Base-by-base conservation (phyloP, 2,888 invertebrate species). In the Drosophila birchii region DNA sequence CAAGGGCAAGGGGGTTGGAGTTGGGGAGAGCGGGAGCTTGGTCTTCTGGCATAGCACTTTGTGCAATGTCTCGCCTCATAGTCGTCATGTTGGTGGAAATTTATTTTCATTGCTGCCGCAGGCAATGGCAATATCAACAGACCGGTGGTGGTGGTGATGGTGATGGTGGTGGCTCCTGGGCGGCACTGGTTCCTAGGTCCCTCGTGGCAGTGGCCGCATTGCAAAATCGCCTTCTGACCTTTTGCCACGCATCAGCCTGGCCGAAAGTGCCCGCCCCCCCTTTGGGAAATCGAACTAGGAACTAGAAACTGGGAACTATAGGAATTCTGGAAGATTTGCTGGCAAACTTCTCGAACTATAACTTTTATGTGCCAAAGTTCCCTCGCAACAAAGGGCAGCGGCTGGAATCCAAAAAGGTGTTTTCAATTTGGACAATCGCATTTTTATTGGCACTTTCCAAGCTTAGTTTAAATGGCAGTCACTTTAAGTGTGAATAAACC, bases 91-190 rank as follows among this genome's bases (percentile, higher is more conserved):
- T 86, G 88, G 70, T 81, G 78, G 45, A 81, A 79, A 86, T 87
- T 86, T 85, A 86, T 88, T 86, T 86, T 86, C 86, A 83, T 87
- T 87, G 86, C 88, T 77, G 81, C 87, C 85, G 79, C 85, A 82
- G 80, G 84, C 84, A 80, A 77, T 70, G 75, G 62, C 82, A 76
- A 75, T 70, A 76, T 76, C 75, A 67, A 69, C 56, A 58, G 34
- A 56, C 41, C 20, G 44, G 34, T 36, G 51, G 29, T 16, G 39
- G 12, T 39, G 39, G n/a, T 38, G 20, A 3, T 43, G 43, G 11
- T 41, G 39, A 18, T 41, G 39, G 44, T 23, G 61, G 49, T 26
- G 39, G 12, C 32, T 18, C 20, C 7, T 23, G 36, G 47, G 18
- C 12, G 20, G 16, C 34, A 29, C 41, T 41, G 34, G 23, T 44